These are phyloP conservation scores for Cryptoblepharus egeriae DNA, from an alignment of 2,797 vertebrate genomes.

Conservation along the genomic window DNA sequence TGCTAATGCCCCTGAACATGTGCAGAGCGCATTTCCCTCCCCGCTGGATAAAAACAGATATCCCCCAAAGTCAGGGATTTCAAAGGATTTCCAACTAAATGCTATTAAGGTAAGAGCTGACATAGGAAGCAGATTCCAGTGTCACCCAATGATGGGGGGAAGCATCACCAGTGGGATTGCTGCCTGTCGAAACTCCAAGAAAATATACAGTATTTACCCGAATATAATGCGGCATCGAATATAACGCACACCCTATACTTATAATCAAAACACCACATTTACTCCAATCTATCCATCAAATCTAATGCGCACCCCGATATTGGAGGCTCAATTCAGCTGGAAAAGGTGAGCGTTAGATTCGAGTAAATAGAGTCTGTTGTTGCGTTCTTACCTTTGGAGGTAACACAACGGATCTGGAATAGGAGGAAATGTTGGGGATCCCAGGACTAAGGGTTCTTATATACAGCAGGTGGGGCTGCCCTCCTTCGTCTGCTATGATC, in stretches of 20 bases:
- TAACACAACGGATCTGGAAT: neutral
- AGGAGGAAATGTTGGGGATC: accelerated
- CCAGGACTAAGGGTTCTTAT: neutral
- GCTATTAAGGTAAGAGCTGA: no score
- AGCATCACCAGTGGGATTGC: neutral
- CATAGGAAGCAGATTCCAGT: no score
- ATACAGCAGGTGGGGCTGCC: neutral
- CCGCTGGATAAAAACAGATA: neutral
- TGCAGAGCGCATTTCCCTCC: neutral
- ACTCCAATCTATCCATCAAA: no score
- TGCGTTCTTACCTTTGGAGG: constrained; percentile 25
- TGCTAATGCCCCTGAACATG: neutral
- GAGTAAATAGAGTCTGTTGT: no score
- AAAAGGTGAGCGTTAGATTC: no score
- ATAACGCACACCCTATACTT: no score
- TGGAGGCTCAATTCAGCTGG: no score
- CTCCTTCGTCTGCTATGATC: constrained; percentile 12
- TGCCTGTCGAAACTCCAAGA: neutral
- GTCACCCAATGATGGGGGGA: neutral
- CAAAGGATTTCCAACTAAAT: no score
- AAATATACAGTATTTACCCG: no score
- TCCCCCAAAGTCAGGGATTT: neutral
- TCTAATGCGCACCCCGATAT: no score
- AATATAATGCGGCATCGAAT: no score
- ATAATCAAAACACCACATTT: no score